Evolutionary conservation across 2,888 invertebrate species (phyloP).

Genomic region (Listrodromus nycthemerus): DNA sequence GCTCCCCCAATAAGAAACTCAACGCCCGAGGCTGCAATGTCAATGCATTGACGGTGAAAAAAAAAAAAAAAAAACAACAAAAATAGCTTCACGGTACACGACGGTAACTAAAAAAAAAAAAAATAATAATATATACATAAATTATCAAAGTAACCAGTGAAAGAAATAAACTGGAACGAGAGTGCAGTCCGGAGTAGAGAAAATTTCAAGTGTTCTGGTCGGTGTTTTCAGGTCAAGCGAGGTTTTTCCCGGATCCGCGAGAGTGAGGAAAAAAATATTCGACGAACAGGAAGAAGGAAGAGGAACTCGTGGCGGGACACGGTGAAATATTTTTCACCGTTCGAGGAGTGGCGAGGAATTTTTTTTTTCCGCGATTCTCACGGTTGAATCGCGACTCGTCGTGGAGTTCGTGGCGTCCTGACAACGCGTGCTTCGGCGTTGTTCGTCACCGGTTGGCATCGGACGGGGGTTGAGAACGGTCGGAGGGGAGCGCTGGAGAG

Average conservation of each 20-base stretch:
- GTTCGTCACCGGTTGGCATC: constrained; percentile 53
- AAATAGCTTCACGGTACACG: background rate
- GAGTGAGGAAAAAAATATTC: background rate
- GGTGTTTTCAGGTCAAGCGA: too few relatives aligned
- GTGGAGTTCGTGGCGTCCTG: constrained; percentile 31
- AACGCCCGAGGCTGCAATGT: constrained; percentile 60
- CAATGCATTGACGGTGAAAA: constrained; percentile 11
- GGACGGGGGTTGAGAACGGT: constrained; percentile 7
- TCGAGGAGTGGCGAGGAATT: background rate
- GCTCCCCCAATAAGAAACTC: constrained; percentile 67
- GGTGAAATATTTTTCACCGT: background rate
- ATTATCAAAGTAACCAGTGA: too few relatives aligned
- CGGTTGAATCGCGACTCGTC: constrained; percentile 9
- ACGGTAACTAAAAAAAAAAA: background rate
- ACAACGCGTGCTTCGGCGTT: constrained; percentile 45
- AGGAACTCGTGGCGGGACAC: too few relatives aligned
- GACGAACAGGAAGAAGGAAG: background rate
- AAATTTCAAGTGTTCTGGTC: too few relatives aligned
- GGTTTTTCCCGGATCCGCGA: background rate
- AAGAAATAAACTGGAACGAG: background rate
- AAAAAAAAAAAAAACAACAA: background rate
- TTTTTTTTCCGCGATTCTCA: constrained; percentile 21
- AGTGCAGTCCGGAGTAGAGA: background rate
- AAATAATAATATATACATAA: background rate
- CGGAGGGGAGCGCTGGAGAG: constrained; percentile 8